phyloP scores from a whole-genome alignment of 2,113 vertebrate genomes.

The Holacanthus passer region DNA sequence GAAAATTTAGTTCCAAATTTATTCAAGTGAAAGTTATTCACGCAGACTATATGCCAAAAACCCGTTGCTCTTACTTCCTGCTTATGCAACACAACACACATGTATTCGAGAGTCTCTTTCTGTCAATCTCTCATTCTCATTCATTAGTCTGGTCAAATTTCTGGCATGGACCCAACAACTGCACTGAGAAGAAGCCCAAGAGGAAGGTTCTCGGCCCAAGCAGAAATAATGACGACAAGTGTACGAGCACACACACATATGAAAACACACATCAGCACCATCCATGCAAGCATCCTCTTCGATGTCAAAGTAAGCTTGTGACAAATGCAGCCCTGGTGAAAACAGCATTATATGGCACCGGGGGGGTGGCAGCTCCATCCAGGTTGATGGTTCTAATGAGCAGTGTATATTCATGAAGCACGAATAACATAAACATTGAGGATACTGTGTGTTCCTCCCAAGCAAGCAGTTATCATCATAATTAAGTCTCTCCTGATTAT shows the following conservation, averaged over 20 bases:
- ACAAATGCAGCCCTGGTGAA: neutral
- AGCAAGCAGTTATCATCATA: too few relatives aligned
- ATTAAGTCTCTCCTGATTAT: too few relatives aligned
- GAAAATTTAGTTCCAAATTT: neutral
- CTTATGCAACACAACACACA: neutral
- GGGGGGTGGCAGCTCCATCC: neutral
- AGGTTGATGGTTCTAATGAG: conserved; percentile 8
- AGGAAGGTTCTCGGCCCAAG: neutral
- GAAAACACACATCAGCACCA: conserved; percentile 18
- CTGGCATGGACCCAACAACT: neutral
- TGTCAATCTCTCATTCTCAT: neutral
- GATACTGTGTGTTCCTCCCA: neutral
- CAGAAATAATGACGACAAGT: too few relatives aligned
- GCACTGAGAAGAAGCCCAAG: neutral
- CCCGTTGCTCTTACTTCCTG: neutral
- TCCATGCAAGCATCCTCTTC: conserved; percentile 29
- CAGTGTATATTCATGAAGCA: conserved; percentile 5
- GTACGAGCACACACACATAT: neutral
- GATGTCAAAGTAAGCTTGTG: neutral
- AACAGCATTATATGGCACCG: neutral
- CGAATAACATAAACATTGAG: too few relatives aligned
- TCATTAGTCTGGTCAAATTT: too few relatives aligned
- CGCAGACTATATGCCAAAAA: too few relatives aligned
- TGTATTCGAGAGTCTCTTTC: neutral
- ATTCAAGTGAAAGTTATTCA: neutral